Conservation (phyloP, 2,888 invertebrate species). For the Drosophila diplacantha region DNA sequence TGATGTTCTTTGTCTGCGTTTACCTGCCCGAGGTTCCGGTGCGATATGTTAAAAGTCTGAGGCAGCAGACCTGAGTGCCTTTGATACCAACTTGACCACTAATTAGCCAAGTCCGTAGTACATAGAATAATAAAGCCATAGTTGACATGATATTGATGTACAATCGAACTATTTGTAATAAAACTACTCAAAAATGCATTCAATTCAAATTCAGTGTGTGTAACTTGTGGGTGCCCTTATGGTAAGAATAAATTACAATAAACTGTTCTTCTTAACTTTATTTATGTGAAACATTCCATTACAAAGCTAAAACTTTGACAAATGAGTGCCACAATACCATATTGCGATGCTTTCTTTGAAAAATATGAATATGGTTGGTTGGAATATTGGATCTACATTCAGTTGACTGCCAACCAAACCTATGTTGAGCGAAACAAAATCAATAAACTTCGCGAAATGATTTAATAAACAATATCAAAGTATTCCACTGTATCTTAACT, state of each 20-base stretch:
- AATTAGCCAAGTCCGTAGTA: constrained; percentile 37
- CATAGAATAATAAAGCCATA: constrained; percentile 43
- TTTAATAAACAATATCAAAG: constrained; percentile 8
- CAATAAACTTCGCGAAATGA: not conserved
- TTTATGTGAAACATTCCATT: constrained; percentile 27
- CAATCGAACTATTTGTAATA: constrained; percentile 33
- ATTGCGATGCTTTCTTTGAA: constrained; percentile 2
- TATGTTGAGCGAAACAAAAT: constrained; percentile 2
- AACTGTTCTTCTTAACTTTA: constrained; percentile 15
- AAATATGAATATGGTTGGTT: constrained; percentile 7
- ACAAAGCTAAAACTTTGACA: constrained; percentile 26
- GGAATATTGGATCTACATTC: constrained; percentile 7
- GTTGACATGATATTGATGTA: constrained; percentile 38
- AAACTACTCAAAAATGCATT: constrained; percentile 18
- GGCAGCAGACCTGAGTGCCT: constrained; percentile 55
- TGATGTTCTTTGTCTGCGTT: constrained; percentile 81
- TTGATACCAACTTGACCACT: constrained; percentile 29
- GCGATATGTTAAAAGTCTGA: constrained; percentile 81
- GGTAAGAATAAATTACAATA: not conserved
- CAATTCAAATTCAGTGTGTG: not conserved
- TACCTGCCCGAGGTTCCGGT: constrained; percentile 85
- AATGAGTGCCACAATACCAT: constrained; percentile 26
- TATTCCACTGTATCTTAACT: constrained; percentile 1
- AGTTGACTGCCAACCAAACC: not conserved
- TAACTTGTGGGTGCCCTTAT: not conserved